Percentiles rank a stretch among this genome's conserved stretches.
Evolutionary conservation across 2,113 vertebrate species (phyloP).

Genomic region (Todiramphus saurophagus): DNA sequence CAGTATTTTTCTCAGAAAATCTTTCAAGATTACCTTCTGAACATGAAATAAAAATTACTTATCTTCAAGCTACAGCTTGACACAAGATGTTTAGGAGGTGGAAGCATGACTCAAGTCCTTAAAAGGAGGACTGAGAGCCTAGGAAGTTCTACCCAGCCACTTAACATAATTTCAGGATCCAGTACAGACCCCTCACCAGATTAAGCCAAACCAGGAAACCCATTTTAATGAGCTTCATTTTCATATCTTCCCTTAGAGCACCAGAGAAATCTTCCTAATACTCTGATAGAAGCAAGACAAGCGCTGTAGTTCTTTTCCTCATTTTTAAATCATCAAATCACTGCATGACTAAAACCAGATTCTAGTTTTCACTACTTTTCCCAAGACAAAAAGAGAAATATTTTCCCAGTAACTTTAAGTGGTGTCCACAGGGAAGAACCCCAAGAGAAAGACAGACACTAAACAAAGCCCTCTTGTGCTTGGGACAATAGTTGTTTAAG

Average conservation of each 20-base stretch:
- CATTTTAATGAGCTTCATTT: background rate
- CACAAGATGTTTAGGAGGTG: background rate
- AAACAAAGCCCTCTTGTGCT: background rate
- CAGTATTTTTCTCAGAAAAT: background rate
- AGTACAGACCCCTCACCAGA: background rate
- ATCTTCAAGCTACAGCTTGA: background rate
- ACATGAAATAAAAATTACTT: background rate
- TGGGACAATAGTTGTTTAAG: background rate
- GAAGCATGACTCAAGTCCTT: background rate
- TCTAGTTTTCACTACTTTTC: background rate
- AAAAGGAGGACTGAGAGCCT: background rate
- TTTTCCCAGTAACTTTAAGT: background rate
- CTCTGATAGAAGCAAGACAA: background rate
- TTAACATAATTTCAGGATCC: background rate
- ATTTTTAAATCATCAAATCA: background rate
- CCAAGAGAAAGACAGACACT: background rate
- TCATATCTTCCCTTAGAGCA: background rate
- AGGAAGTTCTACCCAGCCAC: background rate
- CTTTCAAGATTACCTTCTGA: background rate
- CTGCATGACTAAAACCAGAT: background rate
- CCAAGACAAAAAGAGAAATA: background rate
- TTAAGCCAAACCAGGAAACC: background rate
- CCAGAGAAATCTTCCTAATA: background rate
- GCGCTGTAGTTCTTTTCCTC: background rate
- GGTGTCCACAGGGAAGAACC: background rate